A percentile compares a stretch with the other conserved stretches of the same genome.
phyloP scores from a whole-genome alignment of 1,140 invertebrate genomes.

The Plodia interpunctella region DNA sequence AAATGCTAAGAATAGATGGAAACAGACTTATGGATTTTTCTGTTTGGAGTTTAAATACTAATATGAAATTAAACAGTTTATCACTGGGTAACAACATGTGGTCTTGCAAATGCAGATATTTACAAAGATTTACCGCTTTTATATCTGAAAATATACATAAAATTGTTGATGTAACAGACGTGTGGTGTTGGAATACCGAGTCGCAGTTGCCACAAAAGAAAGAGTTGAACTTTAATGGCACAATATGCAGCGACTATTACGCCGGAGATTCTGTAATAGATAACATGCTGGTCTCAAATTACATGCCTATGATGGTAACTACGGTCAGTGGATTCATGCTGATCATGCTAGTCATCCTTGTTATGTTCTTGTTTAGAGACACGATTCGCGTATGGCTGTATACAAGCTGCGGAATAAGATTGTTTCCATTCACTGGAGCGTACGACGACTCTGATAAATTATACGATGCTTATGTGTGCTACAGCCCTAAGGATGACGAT shows the following conservation, averaged over 20 bases:
- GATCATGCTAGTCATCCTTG: slow-evolving; percentile 83
- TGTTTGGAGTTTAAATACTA: slow-evolving; percentile 87
- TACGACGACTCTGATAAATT: slow-evolving; percentile 90
- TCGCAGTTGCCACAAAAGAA: slow-evolving; percentile 82
- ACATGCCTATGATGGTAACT: slow-evolving; percentile 88
- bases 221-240: slow-evolving; percentile 87
- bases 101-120: slow-evolving; percentile 93
- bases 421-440: slow-evolving; percentile 81
- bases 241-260: slow-evolving; percentile 89
- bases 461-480: slow-evolving; percentile 95
- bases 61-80: slow-evolving; percentile 83
- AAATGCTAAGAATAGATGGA: slow-evolving; percentile 89
- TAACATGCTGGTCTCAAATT: slow-evolving; percentile 89
- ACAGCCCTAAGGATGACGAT: slow-evolving; percentile 94
- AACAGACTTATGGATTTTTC: slow-evolving; percentile 89
- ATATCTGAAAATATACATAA: slow-evolving; percentile 87
- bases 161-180: slow-evolving; percentile 84
- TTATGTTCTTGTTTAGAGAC: slow-evolving; percentile 89
- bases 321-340: slow-evolving; percentile 85
- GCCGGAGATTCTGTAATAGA: slow-evolving; percentile 88
- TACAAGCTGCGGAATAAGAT: slow-evolving; percentile 89
- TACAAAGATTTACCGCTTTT: slow-evolving; percentile 90
- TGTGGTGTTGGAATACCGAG: slow-evolving; percentile 87
- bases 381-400: slow-evolving; percentile 92
- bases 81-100: slow-evolving; percentile 89